Evolutionary conservation across 2,888 invertebrate genomes (phyloP), one percentile per base, ranked within the genome.

Genomic region (Epistrophe eligans): DNA sequence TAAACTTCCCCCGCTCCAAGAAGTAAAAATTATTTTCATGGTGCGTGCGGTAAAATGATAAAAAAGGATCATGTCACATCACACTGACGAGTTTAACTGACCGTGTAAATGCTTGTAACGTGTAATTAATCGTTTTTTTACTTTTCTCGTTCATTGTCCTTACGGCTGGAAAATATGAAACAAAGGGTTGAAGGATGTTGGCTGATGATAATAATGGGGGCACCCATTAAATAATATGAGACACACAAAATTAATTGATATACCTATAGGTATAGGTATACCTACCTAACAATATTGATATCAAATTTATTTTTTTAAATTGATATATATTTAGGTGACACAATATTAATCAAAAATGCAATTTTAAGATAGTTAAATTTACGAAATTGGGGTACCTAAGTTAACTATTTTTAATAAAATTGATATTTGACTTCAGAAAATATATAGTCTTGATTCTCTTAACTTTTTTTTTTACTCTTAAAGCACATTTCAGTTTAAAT

Each of bases 11-110:
- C 77, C 17, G 13, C 58, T 58, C 64, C 50, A 64, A 50, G 62
- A 57, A 62, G 2, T n/a, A 24, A 24, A 71, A 77, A 72, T 81
- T 77, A 64, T 67, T 74, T 82, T 67, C 60, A 45, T 66, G 77
- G n/a, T 67, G 45, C 38, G 35, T 67, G n/a, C n/a, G 48, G 38
- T 35, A 50, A 74, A 32, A 52, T 19, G 48, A 43, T 13, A 64
- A 79, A 84, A 79, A 84, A 77, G 81, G 74, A 83, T 77, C 84
- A 66, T 81, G 88, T 81, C 81, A 81, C 79, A 83, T 76, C 79
- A 55, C 66, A 77, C 77, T 84, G 84, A 84, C 80, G 88, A 88
- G 83, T 84, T 79, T 84, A 88, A 88, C 88, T 88, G 88, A 88
- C 84, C 84, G 88, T 88, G 83, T 88, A 84, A 88, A 88, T 79